These are phyloP conservation scores for Mimachlamys varia DNA, from an alignment of 2,888 invertebrate species.

Conservation along the genomic window DNA sequence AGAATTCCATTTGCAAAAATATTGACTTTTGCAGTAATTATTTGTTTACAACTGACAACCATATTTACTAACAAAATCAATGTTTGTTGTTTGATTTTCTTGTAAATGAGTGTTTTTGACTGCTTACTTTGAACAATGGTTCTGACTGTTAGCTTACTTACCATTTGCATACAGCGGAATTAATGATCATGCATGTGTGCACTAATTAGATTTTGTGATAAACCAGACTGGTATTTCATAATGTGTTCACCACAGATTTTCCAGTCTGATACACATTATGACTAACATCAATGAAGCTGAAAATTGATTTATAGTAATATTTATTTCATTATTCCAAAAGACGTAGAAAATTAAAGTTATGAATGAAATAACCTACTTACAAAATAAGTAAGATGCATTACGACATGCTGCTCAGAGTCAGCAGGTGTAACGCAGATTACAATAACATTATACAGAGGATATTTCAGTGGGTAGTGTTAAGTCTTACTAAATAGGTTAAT, in stretches of 20 bases:
- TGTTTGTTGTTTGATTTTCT: too few relatives aligned
- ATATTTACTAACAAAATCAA: too few relatives aligned
- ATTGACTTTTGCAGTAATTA: too few relatives aligned
- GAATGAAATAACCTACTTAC: conserved; percentile 13
- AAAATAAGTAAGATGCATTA: neutral
- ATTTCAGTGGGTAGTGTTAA: neutral
- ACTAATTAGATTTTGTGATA: too few relatives aligned
- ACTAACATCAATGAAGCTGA: neutral
- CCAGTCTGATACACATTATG: neutral
- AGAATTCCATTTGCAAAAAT: too few relatives aligned
- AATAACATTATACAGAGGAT: neutral
- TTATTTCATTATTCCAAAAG: neutral
- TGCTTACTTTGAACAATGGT: too few relatives aligned
- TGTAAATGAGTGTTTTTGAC: too few relatives aligned
- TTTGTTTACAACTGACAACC: too few relatives aligned
- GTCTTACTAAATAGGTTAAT: neutral
- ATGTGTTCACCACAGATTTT: neutral
- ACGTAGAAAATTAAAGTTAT: neutral
- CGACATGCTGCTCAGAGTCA: neutral
- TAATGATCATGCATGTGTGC: too few relatives aligned
- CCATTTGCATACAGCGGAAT: too few relatives aligned
- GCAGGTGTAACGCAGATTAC: too few relatives aligned
- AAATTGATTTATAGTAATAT: neutral
- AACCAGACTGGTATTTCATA: neutral
- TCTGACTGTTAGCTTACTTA: too few relatives aligned